phyloP scores from a whole-genome alignment of 2,888 invertebrate species.

The Drosophila aldrichi region DNA sequence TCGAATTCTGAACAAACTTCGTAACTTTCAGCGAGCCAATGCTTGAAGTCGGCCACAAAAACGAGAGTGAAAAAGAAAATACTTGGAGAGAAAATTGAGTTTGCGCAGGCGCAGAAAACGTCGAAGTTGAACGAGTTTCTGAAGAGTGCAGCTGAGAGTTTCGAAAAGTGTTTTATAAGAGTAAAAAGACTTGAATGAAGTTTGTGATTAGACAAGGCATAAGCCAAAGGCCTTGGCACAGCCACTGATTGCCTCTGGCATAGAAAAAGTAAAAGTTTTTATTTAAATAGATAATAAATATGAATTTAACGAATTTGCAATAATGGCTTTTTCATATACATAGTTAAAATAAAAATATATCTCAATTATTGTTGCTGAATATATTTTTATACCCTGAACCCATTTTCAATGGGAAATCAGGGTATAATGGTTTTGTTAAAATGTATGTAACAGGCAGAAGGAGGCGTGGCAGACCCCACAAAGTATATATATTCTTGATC shows the following conservation, averaged over 20 bases:
- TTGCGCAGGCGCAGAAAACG: constrained; percentile 38
- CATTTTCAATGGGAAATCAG: no score
- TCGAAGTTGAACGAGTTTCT: constrained; percentile 4
- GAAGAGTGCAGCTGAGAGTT: constrained; percentile 7
- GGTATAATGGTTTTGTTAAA: no score
- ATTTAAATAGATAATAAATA: not conserved
- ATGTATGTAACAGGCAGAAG: no score
- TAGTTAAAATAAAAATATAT: not conserved
- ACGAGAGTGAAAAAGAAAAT: constrained; percentile 5
- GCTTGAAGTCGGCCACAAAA: constrained; percentile 17
- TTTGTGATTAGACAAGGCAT: not conserved
- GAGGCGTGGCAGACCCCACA: no score
- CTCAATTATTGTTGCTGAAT: not conserved
- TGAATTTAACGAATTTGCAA: not conserved
- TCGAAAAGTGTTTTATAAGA: constrained; percentile 40
- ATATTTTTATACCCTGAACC: no score
- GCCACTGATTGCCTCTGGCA: no score
- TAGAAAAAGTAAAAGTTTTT: not conserved
- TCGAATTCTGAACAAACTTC: constrained; percentile 38
- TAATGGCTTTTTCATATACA: not conserved
- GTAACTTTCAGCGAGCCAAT: constrained; percentile 24
- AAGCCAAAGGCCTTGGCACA: no score
- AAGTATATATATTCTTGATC: no score
- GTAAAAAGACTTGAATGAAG: constrained; percentile 12
- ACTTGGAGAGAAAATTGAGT: constrained; percentile 10